Evolutionary conservation across 2,888 invertebrate species (phyloP).

Genomic region (Drosophila siamana): DNA sequence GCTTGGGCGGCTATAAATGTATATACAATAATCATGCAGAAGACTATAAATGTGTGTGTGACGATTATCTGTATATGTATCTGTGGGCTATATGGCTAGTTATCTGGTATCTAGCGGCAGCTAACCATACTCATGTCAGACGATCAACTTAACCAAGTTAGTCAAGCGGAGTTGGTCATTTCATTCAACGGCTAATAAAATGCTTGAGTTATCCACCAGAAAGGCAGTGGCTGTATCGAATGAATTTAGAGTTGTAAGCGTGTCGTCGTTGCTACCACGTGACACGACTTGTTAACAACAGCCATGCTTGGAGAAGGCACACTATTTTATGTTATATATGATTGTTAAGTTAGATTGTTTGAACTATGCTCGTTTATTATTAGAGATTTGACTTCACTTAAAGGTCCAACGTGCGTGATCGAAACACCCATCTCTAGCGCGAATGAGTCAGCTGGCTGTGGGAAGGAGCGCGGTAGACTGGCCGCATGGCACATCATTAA

Average conservation of each 20-base stretch:
- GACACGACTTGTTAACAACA: background rate
- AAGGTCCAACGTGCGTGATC: background rate
- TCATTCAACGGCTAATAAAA: constrained; percentile 81
- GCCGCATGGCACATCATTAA: constrained; percentile 75
- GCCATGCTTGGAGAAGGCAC: too few relatives aligned
- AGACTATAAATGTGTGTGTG: background rate
- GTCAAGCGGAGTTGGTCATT: constrained; percentile 78
- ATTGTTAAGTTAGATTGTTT: too few relatives aligned
- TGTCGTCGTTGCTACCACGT: background rate
- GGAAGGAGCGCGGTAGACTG: constrained; percentile 18
- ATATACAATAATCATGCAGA: constrained; percentile 32
- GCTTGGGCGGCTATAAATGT: constrained; percentile 36
- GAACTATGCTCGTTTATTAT: too few relatives aligned
- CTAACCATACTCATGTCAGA: constrained; percentile 77
- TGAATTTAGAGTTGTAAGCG: constrained; percentile 4
- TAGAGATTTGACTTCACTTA: background rate
- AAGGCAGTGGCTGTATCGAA: constrained; percentile 27
- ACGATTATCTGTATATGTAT: constrained; percentile 28
- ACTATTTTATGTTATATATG: too few relatives aligned
- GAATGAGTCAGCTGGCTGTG: background rate
- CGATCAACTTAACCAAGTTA: constrained; percentile 79
- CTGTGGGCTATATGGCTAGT: constrained; percentile 27
- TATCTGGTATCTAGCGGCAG: constrained; percentile 48
- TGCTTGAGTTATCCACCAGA: constrained; percentile 74
- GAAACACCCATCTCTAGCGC: constrained; percentile 3